Conservation (phyloP, 2,797 vertebrate species). For the Amphiprion clarkii region DNA sequence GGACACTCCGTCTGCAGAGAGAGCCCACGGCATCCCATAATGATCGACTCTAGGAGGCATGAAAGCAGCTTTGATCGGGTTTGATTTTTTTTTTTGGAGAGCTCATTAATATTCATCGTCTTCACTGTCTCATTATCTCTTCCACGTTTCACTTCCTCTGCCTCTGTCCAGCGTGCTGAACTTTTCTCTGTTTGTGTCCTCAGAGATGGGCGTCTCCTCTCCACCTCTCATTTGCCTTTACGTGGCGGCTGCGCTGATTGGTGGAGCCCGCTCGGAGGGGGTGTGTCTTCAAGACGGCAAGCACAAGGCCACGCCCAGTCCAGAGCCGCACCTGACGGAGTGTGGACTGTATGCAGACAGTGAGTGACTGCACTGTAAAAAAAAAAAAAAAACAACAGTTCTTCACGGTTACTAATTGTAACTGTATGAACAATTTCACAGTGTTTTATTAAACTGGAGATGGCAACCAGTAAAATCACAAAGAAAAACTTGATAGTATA, state of each 20-base stretch:
- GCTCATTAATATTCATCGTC: no score
- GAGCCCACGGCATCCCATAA: background rate
- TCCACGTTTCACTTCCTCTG: background rate
- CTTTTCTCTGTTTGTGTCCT: constrained; percentile 27
- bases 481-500: no score
- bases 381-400: background rate
- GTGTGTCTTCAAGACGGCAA: constrained; percentile 84
- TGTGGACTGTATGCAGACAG: constrained; percentile 85
- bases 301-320: constrained; percentile 82
- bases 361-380: constrained; percentile 69
- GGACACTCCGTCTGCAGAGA: background rate
- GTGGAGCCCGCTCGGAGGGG: constrained; percentile 65
- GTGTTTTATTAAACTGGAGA: no score
- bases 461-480: no score
- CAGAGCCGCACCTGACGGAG: constrained; percentile 81
- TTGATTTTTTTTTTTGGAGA: no score
- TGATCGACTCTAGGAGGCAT: background rate
- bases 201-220: constrained; percentile 74
- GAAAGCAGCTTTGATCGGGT: background rate
- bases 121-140: no score
- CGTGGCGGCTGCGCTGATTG: constrained; percentile 66
- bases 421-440: no score
- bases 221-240: constrained; percentile 58
- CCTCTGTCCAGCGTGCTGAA: constrained; percentile 62
- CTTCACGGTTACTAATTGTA: background rate